Conservation (phyloP, 35 echinoderm and acorn worm species). For the Heliocidaris erythrogramma region DNA sequence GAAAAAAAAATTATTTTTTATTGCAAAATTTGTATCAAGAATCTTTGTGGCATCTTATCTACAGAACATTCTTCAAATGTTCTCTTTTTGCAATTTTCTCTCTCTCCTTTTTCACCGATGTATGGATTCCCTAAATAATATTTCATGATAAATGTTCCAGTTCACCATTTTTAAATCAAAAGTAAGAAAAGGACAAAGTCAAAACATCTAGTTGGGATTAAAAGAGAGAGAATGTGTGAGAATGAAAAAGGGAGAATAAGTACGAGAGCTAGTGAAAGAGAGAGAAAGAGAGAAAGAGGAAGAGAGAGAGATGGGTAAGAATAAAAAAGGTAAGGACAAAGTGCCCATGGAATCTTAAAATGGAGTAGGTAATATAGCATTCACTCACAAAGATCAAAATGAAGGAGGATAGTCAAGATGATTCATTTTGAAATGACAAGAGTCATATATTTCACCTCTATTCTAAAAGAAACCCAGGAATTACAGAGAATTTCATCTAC, state of each 20-base stretch:
- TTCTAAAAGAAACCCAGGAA: constrained; percentile 6
- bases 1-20: too few species aligned
- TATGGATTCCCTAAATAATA: too few species aligned
- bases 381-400: background rate
- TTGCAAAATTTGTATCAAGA: too few species aligned
- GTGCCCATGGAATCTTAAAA: background rate
- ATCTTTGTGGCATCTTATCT: too few species aligned
- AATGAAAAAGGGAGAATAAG: background rate
- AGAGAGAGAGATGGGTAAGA: background rate
- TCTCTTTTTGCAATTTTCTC: too few species aligned
- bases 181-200: background rate
- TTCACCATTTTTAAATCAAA: too few species aligned
- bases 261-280: background rate
- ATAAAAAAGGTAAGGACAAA: background rate
- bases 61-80: too few species aligned
- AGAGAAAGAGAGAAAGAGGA: background rate
- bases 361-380: background rate
- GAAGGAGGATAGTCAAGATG: background rate
- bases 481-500: constrained; percentile 28
- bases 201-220: background rate
- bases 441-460: constrained; percentile 43
- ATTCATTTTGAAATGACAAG: background rate
- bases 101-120: too few species aligned
- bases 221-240: background rate
- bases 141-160: too few species aligned